Evolutionary conservation across 1,140 invertebrate species (phyloP).

Genomic region (Eurytemora carolleeae): DNA sequence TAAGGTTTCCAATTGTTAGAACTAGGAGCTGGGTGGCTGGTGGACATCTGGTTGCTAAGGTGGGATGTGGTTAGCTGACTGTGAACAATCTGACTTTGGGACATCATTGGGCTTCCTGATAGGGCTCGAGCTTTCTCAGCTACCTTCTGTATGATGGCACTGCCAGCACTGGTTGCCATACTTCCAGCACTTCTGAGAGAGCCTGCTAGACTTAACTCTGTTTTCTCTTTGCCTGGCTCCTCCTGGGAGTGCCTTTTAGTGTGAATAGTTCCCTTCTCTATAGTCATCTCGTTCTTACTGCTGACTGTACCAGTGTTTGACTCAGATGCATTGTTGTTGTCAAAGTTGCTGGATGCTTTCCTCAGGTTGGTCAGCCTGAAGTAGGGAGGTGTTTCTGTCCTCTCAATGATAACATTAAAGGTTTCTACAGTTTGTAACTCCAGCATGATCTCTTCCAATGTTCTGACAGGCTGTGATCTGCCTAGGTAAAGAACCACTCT

Average conservation of each 20-base stretch:
- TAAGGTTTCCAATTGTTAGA: no score
- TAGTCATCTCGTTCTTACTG: slow-evolving; percentile 26
- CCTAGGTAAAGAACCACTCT: slow-evolving; percentile 79
- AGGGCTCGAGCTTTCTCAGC: slow-evolving; percentile 12
- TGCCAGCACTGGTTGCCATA: slow-evolving; percentile 12
- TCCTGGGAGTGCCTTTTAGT: slow-evolving; percentile 87
- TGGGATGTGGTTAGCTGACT: neutral
- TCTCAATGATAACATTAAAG: slow-evolving; percentile 75
- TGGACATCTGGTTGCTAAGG: neutral
- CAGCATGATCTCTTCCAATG: slow-evolving; percentile 88
- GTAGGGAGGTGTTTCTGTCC: slow-evolving; percentile 91
- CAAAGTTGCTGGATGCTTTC: slow-evolving; percentile 64
- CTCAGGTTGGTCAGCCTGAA: slow-evolving; percentile 50
- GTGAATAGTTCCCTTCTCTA: slow-evolving; percentile 82
- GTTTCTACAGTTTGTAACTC: slow-evolving; percentile 92
- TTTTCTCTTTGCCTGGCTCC: slow-evolving; percentile 31
- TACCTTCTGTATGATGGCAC: slow-evolving; percentile 7
- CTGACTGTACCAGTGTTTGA: neutral
- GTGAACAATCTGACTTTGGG: neutral
- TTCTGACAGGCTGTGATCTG: slow-evolving; percentile 60
- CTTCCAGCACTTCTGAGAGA: slow-evolving; percentile 14
- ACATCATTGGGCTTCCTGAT: slow-evolving; percentile 3
- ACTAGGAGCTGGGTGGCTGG: neutral
- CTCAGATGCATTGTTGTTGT: slow-evolving; percentile 13
- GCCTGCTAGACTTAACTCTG: slow-evolving; percentile 5